Conservation (phyloP, 2,888 invertebrate species). For the Limnephilus rhombicus region DNA sequence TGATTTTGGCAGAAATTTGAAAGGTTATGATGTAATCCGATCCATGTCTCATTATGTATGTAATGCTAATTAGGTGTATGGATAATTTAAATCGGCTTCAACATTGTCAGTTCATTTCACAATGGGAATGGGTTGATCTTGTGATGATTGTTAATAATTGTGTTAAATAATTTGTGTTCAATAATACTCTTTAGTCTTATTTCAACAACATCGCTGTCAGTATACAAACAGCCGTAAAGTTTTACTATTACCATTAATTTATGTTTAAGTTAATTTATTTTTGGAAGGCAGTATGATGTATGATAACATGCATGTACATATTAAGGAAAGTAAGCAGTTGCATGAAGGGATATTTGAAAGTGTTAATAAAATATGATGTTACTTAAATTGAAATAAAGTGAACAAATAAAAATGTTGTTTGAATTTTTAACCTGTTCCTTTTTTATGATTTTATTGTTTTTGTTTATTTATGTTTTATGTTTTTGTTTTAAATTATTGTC, state of each 20-base stretch:
- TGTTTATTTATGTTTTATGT: slow-evolving; percentile 23
- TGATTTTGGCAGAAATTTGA: slow-evolving; percentile 5
- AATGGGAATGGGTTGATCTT: slow-evolving; percentile 28
- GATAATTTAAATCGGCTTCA: slow-evolving; percentile 32
- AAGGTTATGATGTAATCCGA: slow-evolving; percentile 48
- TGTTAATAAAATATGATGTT: slow-evolving; percentile 56
- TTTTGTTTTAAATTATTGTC: slow-evolving; percentile 39
- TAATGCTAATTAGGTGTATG: slow-evolving; percentile 43
- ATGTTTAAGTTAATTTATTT: slow-evolving; percentile 48
- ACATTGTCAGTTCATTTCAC: slow-evolving; percentile 15
- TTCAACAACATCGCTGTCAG: slow-evolving; percentile 25
- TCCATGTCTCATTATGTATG: slow-evolving; percentile 48
- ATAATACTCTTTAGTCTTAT: slow-evolving; percentile 53
- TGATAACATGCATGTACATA: slow-evolving; percentile 41
- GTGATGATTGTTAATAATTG: slow-evolving; percentile 12
- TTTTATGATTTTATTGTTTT: slow-evolving; percentile 31
- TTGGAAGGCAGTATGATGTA: slow-evolving; percentile 27
- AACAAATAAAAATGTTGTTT: slow-evolving; percentile 55
- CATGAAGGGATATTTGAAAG: slow-evolving; percentile 21
- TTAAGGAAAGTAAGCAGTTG: slow-evolving; percentile 18
- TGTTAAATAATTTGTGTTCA: slow-evolving; percentile 49
- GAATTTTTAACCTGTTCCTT: slow-evolving; percentile 9
- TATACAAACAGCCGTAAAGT: slow-evolving; percentile 38
- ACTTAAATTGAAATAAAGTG: slow-evolving; percentile 58
- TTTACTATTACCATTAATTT: slow-evolving; percentile 18